Evolutionary conservation across 2,797 vertebrate genomes (phyloP), one percentile per base, ranked within the genome.

Genomic region (Hippocampus kuda): DNA sequence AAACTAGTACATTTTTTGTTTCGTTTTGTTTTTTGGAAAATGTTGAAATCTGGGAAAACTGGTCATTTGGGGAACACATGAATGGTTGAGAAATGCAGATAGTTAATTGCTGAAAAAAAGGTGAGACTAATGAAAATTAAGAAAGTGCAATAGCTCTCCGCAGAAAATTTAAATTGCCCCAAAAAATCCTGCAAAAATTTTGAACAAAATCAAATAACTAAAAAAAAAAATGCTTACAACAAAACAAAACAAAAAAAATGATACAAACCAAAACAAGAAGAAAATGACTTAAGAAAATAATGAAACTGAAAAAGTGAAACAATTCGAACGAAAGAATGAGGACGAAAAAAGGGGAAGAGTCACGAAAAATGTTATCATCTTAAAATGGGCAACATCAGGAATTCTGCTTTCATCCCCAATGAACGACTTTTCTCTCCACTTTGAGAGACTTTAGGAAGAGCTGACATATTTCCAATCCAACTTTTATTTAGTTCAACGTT

Each of bases 151-250:
- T 11, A 11, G 11, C 12, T 13, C 42, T 0, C 0, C 34, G 9
- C 66, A 57, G 65, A 68, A 57, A 75, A 68, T 54, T 70, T 11
- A 54, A n/a, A 54, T 11, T 54, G n/a, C 34, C 34, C 34, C 34
- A 7, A 38, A 38, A 38, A 38, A 38, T 38, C 34, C 34, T 1
- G 6, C 34, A 38, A 38, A 38, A 38, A 38, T 1, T 38, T 5
- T 8, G 34, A 38, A 8, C 34, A 38, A 38, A 38, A 38, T 38
- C 6, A 38, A 38, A 38, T 38, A 38, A 38, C 7, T 8, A 38
- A 34, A 34, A 38, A 38, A 54, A n/a, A 22, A 54, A 54, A 22
- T 54, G 34, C 34, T 38, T 8, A 34, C 34, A 34, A 34, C 34
- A 54, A 24, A 24, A 8, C 22, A 54, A 54, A 24, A n/a, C 2